Evolutionary conservation across 2,888 invertebrate species (phyloP).

Genomic region (Caenorhabditis auriculariae): DNA sequence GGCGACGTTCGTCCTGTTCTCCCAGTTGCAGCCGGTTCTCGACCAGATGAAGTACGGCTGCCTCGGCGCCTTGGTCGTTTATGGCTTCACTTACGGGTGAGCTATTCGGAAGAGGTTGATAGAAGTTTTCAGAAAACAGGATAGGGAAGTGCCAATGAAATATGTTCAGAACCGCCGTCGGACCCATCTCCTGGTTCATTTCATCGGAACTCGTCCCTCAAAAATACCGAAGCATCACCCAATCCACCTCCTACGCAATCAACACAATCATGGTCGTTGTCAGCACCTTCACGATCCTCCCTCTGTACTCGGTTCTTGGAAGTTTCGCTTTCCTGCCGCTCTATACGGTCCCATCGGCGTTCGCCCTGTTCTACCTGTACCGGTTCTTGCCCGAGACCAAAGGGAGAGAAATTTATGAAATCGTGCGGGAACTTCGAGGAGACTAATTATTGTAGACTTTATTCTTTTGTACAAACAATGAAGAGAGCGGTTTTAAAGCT

Average conservation of each 20-base stretch:
- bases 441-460: no score
- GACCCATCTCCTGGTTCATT: conserved; percentile 54
- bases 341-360: conserved; percentile 40
- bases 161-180: conserved; percentile 40
- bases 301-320: conserved; percentile 37
- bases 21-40: conserved; percentile 26
- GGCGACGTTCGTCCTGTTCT: conserved; percentile 36
- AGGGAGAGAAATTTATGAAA: conserved; percentile 50
- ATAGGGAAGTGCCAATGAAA: no score
- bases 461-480: no score
- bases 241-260: conserved; percentile 45
- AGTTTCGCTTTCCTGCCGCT: conserved; percentile 45
- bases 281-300: conserved; percentile 44
- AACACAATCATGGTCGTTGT: conserved; percentile 47
- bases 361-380: conserved; percentile 35
- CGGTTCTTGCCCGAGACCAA: conserved; percentile 46
- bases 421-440: conserved; percentile 43
- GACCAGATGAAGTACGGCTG: conserved; percentile 43
- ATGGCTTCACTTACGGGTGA: conserved; percentile 50
- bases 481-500: no score
- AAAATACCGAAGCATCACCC: conserved; percentile 45
- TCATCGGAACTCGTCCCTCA: conserved; percentile 51
- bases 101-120: no score
- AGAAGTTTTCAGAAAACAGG: no score
- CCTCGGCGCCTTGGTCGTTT: conserved; percentile 30